A percentile compares a stretch with the other conserved stretches of the same genome.
Evolutionary conservation across 1,140 invertebrate genomes (phyloP).

Genomic region (Antheraea mylitta): DNA sequence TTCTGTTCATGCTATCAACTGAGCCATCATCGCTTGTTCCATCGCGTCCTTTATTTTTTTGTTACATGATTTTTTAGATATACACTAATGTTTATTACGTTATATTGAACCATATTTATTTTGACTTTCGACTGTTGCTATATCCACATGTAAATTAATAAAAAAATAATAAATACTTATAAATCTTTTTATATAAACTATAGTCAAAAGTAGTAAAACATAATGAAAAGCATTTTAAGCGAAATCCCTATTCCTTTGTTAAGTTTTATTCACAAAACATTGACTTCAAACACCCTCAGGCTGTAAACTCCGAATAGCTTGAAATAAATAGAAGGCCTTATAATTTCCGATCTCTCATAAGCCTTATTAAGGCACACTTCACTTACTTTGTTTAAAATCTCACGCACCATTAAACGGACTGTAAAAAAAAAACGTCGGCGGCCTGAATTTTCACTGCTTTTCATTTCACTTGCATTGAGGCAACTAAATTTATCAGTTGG

Average conservation of each 20-base stretch:
- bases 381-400: constrained; percentile 11
- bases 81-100: too few species aligned
- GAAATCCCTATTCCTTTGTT: background rate
- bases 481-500: constrained; percentile 27
- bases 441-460: constrained; percentile 23
- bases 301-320: background rate
- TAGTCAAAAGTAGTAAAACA: background rate
- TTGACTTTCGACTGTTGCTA: too few species aligned
- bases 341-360: constrained; percentile 10
- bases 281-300: background rate
- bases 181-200: background rate
- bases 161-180: too few species aligned
- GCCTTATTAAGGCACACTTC: constrained; percentile 10
- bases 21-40: too few species aligned
- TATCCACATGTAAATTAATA: too few species aligned
- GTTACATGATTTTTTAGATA: too few species aligned
- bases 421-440: constrained; percentile 17
- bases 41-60: too few species aligned
- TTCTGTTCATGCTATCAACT: too few species aligned
- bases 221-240: background rate
- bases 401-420: constrained; percentile 8
- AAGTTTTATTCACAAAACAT: background rate
- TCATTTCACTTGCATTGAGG: constrained; percentile 24
- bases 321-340: constrained; percentile 3
- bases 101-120: too few species aligned